Evolutionary conservation across 2,888 invertebrate genomes (phyloP), one percentile per base, ranked within the genome.

Genomic region (Pseudococcus longispinus): DNA sequence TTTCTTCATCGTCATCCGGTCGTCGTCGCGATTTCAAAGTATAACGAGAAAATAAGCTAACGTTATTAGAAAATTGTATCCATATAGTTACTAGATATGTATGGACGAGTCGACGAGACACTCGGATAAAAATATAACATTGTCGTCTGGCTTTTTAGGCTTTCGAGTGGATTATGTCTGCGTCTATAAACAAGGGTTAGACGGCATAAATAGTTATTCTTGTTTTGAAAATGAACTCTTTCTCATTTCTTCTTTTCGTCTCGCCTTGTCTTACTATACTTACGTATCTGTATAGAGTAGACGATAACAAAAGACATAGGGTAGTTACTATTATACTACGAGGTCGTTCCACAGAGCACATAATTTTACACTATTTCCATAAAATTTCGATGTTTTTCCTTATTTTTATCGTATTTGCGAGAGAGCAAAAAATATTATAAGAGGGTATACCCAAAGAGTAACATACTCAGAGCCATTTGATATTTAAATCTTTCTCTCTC

Each of bases 341-440:
- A 80, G 80, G 77, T 51, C 86, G 20, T 86, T 37, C 20, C 86
- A 18, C 32, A 29, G 85, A 85, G 65, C 32, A 44, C 85, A 85
- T 85, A 65, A 86, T 86, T 80, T 86, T 46, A 32, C 26, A 20
- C 23, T 51, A 86, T 86, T 86, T 86, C 86, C 86, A 86, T 86
- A 86, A 86, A 86, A 86, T 84, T 51, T 87, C 83, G 55, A 65
- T 77, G 83, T 84, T 70, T 77, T 46, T 42, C 83, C 42, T 84
- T 87, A 55, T 85, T 84, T 88, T 88, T 85, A 88, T 88, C 88
- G 83, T 42, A 85, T 44, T 74, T 77, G 51, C 85, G 87, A 46
- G 88, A 86, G 87, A 86, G 87, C 29, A 70, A 32, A 60, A 23
- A 60, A 60, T 60, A 60, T 23, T 37, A 9, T 9, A 23, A 4